phyloP scores from a whole-genome alignment of 2,797 vertebrate species.

The Geotrypetes seraphini region DNA sequence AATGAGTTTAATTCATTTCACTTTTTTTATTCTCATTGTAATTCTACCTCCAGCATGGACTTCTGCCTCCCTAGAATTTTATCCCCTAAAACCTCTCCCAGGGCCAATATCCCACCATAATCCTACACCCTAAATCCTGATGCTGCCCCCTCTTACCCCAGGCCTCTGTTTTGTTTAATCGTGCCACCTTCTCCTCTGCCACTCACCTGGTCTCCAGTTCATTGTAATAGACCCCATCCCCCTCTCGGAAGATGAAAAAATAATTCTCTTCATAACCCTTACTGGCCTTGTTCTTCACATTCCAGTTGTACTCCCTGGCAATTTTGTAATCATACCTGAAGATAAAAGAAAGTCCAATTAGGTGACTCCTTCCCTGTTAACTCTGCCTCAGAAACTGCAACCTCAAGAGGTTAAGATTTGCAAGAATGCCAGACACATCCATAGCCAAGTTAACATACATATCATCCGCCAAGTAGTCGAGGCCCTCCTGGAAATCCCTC shows the following conservation, averaged over 20 bases:
- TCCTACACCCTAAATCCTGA: neutral
- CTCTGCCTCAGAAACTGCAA: too few species aligned
- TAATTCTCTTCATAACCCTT: slow-evolving; percentile 96
- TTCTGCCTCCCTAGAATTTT: too few species aligned
- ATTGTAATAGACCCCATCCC: slow-evolving; percentile 90
- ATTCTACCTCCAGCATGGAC: too few species aligned
- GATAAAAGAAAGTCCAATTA: neutral
- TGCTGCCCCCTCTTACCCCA: rapidly evolving
- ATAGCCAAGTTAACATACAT: slow-evolving; percentile 70
- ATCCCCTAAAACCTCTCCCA: too few species aligned
- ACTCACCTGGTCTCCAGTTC: slow-evolving; percentile 84
- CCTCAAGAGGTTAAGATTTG: neutral
- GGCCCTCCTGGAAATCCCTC: slow-evolving; percentile 75
- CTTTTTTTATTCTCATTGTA: too few species aligned
- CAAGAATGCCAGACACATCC: neutral
- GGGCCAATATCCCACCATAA: too few species aligned
- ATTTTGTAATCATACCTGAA: slow-evolving; percentile 90
- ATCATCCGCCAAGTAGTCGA: slow-evolving; percentile 85
- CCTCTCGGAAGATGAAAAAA: slow-evolving; percentile 92
- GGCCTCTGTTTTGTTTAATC: too few species aligned
- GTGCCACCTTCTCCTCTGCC: too few species aligned
- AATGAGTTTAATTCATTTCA: too few species aligned
- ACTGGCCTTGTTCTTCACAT: slow-evolving; percentile 95
- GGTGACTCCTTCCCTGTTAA: too few species aligned
- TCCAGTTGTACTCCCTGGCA: slow-evolving; percentile 94